These are phyloP conservation scores for Amiota communis DNA, from an alignment of 2,888 invertebrate species.

Conservation along the genomic window DNA sequence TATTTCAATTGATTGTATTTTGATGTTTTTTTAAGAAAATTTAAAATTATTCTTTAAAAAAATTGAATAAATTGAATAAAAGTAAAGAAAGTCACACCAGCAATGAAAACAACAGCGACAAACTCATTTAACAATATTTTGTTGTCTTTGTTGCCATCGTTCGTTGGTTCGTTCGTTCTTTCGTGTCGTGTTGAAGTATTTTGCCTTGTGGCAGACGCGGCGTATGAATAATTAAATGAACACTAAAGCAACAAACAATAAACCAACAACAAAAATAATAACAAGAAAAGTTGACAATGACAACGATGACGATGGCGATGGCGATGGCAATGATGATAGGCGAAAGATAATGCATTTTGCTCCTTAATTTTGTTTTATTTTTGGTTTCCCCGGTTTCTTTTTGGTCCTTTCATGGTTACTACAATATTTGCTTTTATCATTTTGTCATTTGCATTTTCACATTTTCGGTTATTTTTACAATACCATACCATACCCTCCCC, in stretches of 20 bases:
- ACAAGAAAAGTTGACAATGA: conserved; percentile 58
- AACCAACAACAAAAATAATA: not conserved
- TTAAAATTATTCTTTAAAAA: not conserved
- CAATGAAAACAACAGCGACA: not conserved
- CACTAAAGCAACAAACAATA: conserved; percentile 7
- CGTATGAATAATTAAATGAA: conserved; percentile 65
- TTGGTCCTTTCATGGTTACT: conserved; percentile 15
- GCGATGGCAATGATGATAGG: conserved; percentile 47
- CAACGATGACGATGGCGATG: no score
- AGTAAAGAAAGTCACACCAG: not conserved
- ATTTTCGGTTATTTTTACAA: conserved; percentile 53
- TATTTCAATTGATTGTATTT: no score
- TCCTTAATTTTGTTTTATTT: not conserved
- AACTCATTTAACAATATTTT: not conserved
- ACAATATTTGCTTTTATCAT: conserved; percentile 7
- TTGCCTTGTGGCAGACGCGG: conserved; percentile 58
- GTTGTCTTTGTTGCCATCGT: conserved; percentile 37
- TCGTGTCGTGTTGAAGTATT: conserved; percentile 46
- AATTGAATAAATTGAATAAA: not conserved
- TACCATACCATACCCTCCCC: no score
- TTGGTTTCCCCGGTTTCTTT: conserved; percentile 31
- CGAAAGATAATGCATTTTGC: conserved; percentile 54
- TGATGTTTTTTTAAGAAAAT: no score
- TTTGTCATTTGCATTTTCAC: conserved; percentile 24
- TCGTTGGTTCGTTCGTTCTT: not conserved